Conservation (phyloP, 2,113 vertebrate species). For the Malurus elegans region DNA sequence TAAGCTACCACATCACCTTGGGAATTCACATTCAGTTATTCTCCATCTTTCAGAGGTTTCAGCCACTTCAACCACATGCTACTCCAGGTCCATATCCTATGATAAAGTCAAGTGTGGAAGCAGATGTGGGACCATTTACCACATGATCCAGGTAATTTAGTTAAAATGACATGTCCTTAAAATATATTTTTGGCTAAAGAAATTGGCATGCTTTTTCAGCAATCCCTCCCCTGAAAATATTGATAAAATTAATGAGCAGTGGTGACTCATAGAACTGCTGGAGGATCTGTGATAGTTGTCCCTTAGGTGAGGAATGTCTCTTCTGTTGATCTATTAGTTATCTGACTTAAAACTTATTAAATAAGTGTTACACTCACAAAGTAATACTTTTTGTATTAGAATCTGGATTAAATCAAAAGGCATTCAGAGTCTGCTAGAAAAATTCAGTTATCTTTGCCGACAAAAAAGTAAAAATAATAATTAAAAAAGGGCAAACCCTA, state of each 20-base stretch:
- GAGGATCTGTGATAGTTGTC: not conserved
- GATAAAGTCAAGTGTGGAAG: not conserved
- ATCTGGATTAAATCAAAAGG: not conserved
- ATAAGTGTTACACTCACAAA: not conserved
- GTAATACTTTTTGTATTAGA: not conserved
- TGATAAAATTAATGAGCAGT: not conserved
- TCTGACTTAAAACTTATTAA: not conserved
- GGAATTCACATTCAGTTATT: not conserved
- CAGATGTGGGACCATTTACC: not conserved
- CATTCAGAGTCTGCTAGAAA: not conserved
- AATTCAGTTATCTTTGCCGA: not conserved
- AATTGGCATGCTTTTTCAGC: not conserved
- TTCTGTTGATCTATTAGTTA: not conserved
- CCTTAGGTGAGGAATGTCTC: not conserved
- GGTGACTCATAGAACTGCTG: not conserved
- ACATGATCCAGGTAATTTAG: not conserved
- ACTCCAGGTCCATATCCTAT: not conserved
- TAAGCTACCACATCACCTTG: not conserved
- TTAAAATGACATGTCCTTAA: not conserved
- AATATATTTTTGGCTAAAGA: not conserved
- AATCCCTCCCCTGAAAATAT: not conserved
- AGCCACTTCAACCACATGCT: not conserved
- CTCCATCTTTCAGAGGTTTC: not conserved
- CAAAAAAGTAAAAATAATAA: not conserved
- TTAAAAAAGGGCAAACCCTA: not conserved